These are phyloP conservation scores for Caretta caretta DNA, from an alignment of 2,113 vertebrate genomes.

Conservation along the genomic window DNA sequence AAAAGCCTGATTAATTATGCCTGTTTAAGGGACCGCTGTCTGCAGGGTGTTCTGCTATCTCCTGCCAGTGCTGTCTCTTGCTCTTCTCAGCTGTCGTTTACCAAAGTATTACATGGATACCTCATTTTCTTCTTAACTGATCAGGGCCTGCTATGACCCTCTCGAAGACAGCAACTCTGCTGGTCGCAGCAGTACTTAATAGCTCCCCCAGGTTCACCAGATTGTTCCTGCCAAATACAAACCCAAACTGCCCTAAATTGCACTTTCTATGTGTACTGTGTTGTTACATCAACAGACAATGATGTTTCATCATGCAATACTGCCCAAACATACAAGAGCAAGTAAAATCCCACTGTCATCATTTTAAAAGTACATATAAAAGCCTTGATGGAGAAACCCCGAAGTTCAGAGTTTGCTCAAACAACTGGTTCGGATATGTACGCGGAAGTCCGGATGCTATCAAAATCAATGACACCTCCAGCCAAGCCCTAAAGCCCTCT, in stretches of 20 bases:
- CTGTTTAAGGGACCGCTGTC: background rate
- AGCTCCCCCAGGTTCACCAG: background rate
- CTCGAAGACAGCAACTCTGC: background rate
- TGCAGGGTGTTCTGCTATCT: background rate
- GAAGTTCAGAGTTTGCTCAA: background rate
- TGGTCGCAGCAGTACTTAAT: background rate
- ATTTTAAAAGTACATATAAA: background rate
- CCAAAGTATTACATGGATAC: background rate
- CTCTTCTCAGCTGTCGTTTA: background rate
- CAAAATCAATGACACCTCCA: background rate
- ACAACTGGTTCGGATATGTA: background rate
- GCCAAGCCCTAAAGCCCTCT: background rate
- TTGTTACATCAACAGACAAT: background rate
- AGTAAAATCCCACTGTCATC: background rate
- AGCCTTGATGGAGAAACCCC: background rate
- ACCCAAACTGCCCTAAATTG: background rate
- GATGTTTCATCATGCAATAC: background rate
- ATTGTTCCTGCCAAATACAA: background rate
- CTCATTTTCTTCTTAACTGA: background rate
- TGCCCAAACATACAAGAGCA: background rate
- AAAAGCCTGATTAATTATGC: background rate
- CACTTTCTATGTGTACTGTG: background rate
- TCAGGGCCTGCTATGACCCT: background rate
- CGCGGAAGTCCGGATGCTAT: background rate
- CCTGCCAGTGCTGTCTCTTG: background rate